These are phyloP conservation scores for Falco columbarius DNA, from an alignment of 2,797 vertebrate genomes.

Conservation along the genomic window DNA sequence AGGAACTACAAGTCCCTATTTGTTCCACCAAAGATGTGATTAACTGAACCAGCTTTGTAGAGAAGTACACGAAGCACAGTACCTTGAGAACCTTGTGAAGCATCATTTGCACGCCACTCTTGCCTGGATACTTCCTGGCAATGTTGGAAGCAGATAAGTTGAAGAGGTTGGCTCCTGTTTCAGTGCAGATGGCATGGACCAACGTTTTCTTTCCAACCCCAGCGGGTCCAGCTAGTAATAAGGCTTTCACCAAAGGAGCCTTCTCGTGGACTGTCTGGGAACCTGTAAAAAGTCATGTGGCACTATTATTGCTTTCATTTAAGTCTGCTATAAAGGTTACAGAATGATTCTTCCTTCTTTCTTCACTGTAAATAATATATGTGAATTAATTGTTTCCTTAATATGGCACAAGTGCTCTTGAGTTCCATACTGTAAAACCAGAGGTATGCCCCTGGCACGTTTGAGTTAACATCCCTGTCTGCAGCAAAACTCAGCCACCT, in stretches of 20 bases:
- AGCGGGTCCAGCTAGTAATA: constrained; percentile 81
- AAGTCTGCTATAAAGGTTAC: constrained; percentile 3
- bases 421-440: neutral
- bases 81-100: constrained; percentile 87
- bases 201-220: constrained; percentile 89
- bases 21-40: neutral
- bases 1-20: neutral
- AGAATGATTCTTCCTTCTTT: neutral
- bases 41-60: neutral
- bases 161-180: constrained; percentile 89
- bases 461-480: neutral
- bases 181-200: constrained; percentile 86
- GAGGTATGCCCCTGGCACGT: neutral
- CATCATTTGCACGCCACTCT: constrained; percentile 77
- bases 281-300: constrained; percentile 73
- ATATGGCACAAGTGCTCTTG: neutral
- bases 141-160: constrained; percentile 80
- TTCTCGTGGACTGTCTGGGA: constrained; percentile 82
- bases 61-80: neutral
- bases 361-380: neutral
- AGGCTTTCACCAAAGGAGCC: constrained; percentile 81
- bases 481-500: neutral
- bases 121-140: constrained; percentile 81
- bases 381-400: neutral
- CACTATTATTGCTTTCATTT: constrained; percentile 41